Evolutionary conservation across 2,113 vertebrate genomes (phyloP), one percentile per base, ranked within the genome.

Genomic region (Grantiella picta): DNA sequence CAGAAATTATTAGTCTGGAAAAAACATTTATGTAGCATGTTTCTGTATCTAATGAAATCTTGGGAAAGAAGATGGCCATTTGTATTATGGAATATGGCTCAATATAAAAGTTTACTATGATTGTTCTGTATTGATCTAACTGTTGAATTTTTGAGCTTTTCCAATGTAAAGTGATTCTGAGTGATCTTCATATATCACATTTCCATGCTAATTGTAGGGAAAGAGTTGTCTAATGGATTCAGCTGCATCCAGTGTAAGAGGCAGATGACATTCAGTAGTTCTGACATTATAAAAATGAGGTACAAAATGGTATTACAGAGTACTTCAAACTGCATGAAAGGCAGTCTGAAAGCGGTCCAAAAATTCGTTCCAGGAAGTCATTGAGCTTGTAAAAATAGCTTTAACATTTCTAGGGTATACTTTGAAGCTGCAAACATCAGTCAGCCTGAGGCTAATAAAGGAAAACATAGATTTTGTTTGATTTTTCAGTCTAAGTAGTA

Each of bases 281-380:
- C 25, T 85, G 71, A 79, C 60, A 78, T 94, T 72, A 69, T 59
- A 85, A 94, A 85, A 95, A 82, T 87, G 86, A 85, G 54, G 66
- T 65, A 79, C 69, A 69, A 90, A 91, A 73, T 90, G 45, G 15
- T 86, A 59, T 85, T 82, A 36, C 24, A 40, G 57, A 73, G 50
- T 72, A 70, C 52, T 89, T 80, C 78, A 80, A 76, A 90, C 35
- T 90, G 31, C 56, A 71, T 56, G 50, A 95, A 91, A 92, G 66
- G 63, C 4, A 5, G 18, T 40, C 61, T 89, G 66, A 95, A 94
- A 95, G 33, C 92, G 87, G 36, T 90, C 72, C 31, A 94, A 36
- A 92, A 93, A 82, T 50, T 79, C 92, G 61, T 92, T 82, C 49
- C 82, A 92, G 92, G 52, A 94, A 94, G 82, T 77, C 63, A 80